Percentiles rank a stretch among this genome's conserved stretches.
Evolutionary conservation across 2,113 vertebrate genomes (phyloP).

Genomic region (Chaetops frenatus): DNA sequence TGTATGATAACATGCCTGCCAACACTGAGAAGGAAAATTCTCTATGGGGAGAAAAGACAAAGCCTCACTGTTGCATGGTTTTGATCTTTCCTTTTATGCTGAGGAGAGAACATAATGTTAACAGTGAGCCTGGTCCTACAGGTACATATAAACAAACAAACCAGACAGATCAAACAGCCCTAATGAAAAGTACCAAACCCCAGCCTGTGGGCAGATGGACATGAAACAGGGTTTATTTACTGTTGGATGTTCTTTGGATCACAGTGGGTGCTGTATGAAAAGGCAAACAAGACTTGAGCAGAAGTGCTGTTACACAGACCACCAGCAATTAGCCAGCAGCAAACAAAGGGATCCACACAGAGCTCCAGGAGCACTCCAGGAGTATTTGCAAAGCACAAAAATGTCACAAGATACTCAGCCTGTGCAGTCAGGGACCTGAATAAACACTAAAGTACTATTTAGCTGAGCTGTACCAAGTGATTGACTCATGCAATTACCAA

Average conservation of each 20-base stretch:
- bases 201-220: constrained; percentile 7
- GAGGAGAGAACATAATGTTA: neutral
- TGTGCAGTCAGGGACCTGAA: neutral
- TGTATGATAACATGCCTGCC: neutral
- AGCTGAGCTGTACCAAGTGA: neutral
- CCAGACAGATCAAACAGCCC: neutral
- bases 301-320: neutral
- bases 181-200: neutral
- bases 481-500: neutral
- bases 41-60: neutral
- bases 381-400: neutral
- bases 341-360: neutral
- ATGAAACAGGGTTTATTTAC: neutral
- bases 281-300: neutral
- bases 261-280: neutral
- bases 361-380: neutral
- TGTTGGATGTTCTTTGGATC: neutral
- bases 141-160: neutral
- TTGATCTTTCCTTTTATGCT: neutral
- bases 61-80: neutral
- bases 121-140: neutral
- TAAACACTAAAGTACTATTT: neutral
- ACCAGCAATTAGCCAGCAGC: neutral
- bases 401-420: neutral
- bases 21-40: neutral